These are phyloP conservation scores for Bufo gargarizans DNA, from an alignment of 2,113 vertebrate genomes.

Conservation along the genomic window DNA sequence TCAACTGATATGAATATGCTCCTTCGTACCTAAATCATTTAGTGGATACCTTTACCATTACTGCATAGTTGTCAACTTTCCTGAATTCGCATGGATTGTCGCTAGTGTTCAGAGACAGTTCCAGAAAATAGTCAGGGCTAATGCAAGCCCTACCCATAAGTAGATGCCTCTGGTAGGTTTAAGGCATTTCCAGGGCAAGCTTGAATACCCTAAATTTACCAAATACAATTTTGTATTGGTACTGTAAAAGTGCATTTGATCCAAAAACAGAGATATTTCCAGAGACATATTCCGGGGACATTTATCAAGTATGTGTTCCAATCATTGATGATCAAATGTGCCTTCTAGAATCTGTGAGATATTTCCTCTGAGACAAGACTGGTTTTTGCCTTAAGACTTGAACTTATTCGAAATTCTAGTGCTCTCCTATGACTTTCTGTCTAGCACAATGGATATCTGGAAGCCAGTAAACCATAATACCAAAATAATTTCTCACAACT, in stretches of 20 bases:
- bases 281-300: neutral
- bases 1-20: no score
- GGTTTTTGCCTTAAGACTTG: neutral
- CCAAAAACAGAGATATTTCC: neutral
- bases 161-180: no score
- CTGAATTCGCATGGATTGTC: no score
- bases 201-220: no score
- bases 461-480: slow-evolving; percentile 26
- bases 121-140: no score
- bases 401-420: slow-evolving; percentile 15
- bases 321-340: neutral
- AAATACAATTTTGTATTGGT: no score
- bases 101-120: no score
- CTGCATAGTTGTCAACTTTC: no score
- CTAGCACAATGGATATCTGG: slow-evolving; percentile 23
- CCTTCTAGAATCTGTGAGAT: neutral
- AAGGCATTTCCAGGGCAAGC: no score
- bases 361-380: neutral
- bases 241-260: neutral
- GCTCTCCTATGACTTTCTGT: slow-evolving; percentile 7
- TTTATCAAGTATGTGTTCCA: neutral
- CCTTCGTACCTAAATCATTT: no score
- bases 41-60: no score
- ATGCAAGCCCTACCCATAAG: no score
- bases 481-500: slow-evolving; percentile 41